Evolutionary conservation across 1,140 invertebrate genomes (phyloP).

Genomic region (Apolygus lucorum): DNA sequence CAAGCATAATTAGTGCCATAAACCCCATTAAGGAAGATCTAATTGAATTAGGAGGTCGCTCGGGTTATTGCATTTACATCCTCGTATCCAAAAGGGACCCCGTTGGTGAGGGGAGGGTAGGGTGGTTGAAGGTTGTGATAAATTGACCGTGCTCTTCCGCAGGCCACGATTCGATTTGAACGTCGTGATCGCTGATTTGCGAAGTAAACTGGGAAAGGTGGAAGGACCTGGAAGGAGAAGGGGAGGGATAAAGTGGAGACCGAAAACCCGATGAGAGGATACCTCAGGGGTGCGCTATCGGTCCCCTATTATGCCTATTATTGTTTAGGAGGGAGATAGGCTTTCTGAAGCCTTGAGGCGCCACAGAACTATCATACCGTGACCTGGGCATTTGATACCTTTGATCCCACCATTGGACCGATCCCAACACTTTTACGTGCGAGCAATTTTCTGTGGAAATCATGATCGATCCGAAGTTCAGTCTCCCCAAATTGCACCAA

Average conservation of each 20-base stretch:
- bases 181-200: slow-evolving; percentile 10
- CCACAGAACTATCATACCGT: neutral
- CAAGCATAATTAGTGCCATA: slow-evolving; percentile 19
- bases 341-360: neutral
- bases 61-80: slow-evolving; percentile 21
- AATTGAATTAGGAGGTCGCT: slow-evolving; percentile 22
- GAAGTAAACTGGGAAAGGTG: neutral
- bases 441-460: too few species aligned
- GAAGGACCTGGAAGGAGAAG: too few species aligned
- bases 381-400: neutral
- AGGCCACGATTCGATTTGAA: slow-evolving; percentile 2
- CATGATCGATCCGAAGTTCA: too few species aligned
- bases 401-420: neutral
- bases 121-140: slow-evolving; percentile 13
- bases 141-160: slow-evolving; percentile 19
- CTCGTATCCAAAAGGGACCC: neutral
- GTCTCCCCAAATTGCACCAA: too few species aligned
- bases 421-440: too few species aligned
- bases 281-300: neutral
- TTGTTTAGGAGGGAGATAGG: too few species aligned
- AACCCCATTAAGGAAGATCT: slow-evolving; percentile 21
- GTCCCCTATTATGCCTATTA: neutral
- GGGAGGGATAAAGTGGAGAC: too few species aligned
- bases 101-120: neutral
- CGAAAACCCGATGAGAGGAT: neutral